phyloP scores from a whole-genome alignment of 2,113 vertebrate species.

The Brachyhypopomus gauderio region DNA sequence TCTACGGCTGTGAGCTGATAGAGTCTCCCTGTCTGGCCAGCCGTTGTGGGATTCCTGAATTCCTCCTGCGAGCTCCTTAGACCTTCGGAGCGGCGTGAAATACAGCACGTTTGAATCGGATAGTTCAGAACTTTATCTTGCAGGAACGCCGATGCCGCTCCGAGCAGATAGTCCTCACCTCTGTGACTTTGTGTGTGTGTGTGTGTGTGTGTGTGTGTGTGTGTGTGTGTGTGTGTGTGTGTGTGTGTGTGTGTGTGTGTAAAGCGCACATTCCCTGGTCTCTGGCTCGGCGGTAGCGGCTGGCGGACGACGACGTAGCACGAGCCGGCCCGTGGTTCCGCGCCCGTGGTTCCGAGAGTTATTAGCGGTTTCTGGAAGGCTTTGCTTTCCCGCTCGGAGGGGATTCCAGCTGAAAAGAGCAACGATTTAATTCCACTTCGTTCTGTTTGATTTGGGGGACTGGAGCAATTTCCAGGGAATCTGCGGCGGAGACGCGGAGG shows the following conservation, averaged over 20 bases:
- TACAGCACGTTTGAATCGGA: slow-evolving; percentile 4
- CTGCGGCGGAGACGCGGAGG: slow-evolving; percentile 25
- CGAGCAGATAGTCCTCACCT: slow-evolving; percentile 37
- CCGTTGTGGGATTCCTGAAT: slow-evolving; percentile 34
- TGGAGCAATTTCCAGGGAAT: neutral
- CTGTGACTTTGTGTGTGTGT: neutral
- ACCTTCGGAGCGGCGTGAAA: slow-evolving; percentile 23
- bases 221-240: neutral
- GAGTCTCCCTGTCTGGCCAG: slow-evolving; percentile 51
- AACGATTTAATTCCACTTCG: slow-evolving; percentile 23
- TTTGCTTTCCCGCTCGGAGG: slow-evolving; percentile 15
- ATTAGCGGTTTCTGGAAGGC: slow-evolving; percentile 42
- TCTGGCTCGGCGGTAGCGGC: slow-evolving; percentile 7
- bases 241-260: neutral
- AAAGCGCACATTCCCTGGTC: slow-evolving; percentile 25
- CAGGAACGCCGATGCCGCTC: slow-evolving; percentile 1
- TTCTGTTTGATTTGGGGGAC: slow-evolving; percentile 38
- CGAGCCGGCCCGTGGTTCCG: slow-evolving; percentile 20
- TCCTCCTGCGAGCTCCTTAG: slow-evolving; percentile 33
- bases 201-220: slow-evolving; percentile 21
- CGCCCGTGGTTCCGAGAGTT: slow-evolving; percentile 26
- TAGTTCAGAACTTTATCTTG: slow-evolving; percentile 40
- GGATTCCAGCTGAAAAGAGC: slow-evolving; percentile 34
- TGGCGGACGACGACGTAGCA: neutral
- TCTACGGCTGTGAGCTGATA: slow-evolving; percentile 38